Percentiles rank a stretch among this genome's conserved stretches.
Evolutionary conservation across 2,888 invertebrate species (phyloP).

Genomic region (Tortricodes alternella): DNA sequence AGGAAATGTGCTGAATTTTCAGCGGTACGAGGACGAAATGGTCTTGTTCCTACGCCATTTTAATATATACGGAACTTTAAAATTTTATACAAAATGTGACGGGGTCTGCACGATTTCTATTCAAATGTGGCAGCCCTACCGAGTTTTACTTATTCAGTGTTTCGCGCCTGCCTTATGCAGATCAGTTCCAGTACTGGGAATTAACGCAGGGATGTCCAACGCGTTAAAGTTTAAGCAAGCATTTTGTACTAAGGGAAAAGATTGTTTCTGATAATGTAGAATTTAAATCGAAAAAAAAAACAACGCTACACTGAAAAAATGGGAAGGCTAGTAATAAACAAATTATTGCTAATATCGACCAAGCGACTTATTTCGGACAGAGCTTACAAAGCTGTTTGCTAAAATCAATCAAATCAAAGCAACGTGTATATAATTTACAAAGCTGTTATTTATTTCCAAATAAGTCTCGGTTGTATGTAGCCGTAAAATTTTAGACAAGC

Average conservation of each 20-base stretch:
- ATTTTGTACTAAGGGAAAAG: background rate
- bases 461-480: too few relatives aligned
- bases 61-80: slow-evolving; percentile 16
- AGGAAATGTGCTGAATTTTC: background rate
- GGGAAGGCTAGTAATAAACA: too few relatives aligned
- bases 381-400: too few relatives aligned
- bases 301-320: background rate
- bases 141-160: slow-evolving; percentile 23
- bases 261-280: background rate
- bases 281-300: background rate
- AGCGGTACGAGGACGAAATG: background rate
- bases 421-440: too few relatives aligned
- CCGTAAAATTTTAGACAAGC: too few relatives aligned
- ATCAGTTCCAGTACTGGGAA: background rate
- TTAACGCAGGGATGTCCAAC: slow-evolving; percentile 2
- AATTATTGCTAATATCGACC: too few relatives aligned
- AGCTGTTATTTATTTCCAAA: too few relatives aligned
- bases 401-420: too few relatives aligned
- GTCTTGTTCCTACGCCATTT: background rate
- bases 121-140: slow-evolving; percentile 19
- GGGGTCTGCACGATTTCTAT: slow-evolving; percentile 14
- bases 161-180: slow-evolving; percentile 7
- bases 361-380: too few relatives aligned
- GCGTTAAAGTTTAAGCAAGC: slow-evolving; percentile 12
- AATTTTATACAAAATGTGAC: slow-evolving; percentile 14